Evolutionary conservation across 2,797 vertebrate genomes (phyloP).

Genomic region (Schizothorax lantsangensis): DNA sequence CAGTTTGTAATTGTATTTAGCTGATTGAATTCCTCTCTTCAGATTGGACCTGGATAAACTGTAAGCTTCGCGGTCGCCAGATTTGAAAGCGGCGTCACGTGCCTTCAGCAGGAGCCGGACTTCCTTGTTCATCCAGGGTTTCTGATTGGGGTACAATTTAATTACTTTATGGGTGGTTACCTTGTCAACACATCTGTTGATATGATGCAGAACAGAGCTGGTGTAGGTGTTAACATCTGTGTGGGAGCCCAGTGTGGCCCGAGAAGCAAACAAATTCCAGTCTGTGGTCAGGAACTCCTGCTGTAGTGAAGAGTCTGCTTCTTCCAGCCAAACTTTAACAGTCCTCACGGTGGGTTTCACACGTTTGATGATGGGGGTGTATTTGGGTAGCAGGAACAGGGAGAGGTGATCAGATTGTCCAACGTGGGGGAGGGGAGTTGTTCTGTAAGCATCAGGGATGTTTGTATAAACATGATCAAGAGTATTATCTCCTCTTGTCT

Average conservation of each 20-base stretch:
- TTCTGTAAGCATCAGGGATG: too few relatives aligned
- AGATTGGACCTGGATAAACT: neutral
- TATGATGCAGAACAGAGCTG: too few relatives aligned
- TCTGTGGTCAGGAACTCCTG: neutral
- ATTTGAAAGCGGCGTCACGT: neutral
- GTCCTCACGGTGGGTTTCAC: too few relatives aligned
- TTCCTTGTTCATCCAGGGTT: neutral
- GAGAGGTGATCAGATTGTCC: too few relatives aligned
- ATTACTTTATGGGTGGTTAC: neutral
- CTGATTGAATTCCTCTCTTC: neutral
- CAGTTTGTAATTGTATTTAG: neutral
- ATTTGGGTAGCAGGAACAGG: too few relatives aligned
- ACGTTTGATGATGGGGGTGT: too few relatives aligned
- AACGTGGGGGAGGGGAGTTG: too few relatives aligned
- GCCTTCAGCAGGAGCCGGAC: too few relatives aligned
- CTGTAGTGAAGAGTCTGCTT: too few relatives aligned
- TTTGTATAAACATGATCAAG: neutral
- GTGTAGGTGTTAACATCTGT: neutral
- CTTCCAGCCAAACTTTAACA: too few relatives aligned
- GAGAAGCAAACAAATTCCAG: constrained; percentile 9
- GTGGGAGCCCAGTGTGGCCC: neutral
- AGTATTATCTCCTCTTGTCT: too few relatives aligned
- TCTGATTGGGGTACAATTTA: neutral
- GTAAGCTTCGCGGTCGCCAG: neutral
- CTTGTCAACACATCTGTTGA: too few relatives aligned